Percentiles rank a stretch among this genome's conserved stretches.
Conservation (phyloP, 2,888 invertebrate species). For the Carabus problematicus region DNA sequence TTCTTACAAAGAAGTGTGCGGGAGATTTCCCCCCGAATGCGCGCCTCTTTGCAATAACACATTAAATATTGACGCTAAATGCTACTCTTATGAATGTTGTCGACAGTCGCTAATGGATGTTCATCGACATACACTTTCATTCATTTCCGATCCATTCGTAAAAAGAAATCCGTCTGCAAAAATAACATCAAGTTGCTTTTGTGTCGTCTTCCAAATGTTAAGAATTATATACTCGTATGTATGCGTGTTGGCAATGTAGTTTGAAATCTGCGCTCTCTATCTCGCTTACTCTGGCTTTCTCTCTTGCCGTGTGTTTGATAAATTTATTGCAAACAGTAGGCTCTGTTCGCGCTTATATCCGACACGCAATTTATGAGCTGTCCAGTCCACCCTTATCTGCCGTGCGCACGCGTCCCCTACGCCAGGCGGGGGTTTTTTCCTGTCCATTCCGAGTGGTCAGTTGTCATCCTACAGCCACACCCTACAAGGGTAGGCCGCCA, state of each 20-base stretch:
- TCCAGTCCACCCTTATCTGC: constrained; percentile 36
- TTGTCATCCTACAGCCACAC: constrained; percentile 1
- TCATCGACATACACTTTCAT: constrained; percentile 33
- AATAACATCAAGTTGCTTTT: too few relatives aligned
- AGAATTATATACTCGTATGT: too few relatives aligned
- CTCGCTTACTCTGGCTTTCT: too few relatives aligned
- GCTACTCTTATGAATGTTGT: neutral
- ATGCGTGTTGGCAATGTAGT: too few relatives aligned
- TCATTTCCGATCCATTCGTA: constrained; percentile 10
- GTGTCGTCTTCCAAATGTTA: too few relatives aligned
- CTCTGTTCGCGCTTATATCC: constrained; percentile 7
- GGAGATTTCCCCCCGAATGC: too few relatives aligned
- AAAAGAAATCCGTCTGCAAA: too few relatives aligned
- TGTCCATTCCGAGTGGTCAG: constrained; percentile 14
- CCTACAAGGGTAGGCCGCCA: too few relatives aligned
- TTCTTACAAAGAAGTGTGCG: too few relatives aligned
- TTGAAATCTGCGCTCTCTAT: too few relatives aligned
- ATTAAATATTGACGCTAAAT: constrained; percentile 38
- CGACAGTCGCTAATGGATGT: constrained; percentile 24
- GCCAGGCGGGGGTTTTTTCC: neutral
- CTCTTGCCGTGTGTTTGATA: too few relatives aligned
- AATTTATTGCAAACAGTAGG: too few relatives aligned
- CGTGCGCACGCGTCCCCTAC: constrained; percentile 26
- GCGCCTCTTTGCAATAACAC: constrained; percentile 6
- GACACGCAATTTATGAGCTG: constrained; percentile 38